These are phyloP conservation scores for Unio pictorum DNA, from an alignment of 2,888 invertebrate species.

Conservation along the genomic window DNA sequence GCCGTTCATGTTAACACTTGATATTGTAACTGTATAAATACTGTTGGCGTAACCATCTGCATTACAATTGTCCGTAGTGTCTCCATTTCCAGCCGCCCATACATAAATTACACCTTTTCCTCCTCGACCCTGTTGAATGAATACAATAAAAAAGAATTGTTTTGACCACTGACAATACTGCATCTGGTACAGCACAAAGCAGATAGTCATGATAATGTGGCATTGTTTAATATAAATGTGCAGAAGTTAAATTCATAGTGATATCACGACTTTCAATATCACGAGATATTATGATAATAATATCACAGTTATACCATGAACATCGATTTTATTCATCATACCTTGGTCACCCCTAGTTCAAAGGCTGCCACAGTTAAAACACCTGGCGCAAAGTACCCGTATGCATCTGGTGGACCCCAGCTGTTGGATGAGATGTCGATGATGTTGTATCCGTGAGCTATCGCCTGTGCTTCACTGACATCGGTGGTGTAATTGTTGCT, in stretches of 20 bases:
- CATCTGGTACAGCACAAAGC: no score
- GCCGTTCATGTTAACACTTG: conserved; percentile 1
- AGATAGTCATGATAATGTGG: no score
- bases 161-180: no score
- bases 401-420: conserved; percentile 13
- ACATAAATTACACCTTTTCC: conserved; percentile 9
- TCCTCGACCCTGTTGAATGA: conserved; percentile 4
- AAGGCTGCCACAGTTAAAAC: conserved; percentile 1
- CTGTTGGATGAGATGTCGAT: conserved; percentile 7
- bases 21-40: conserved; percentile 9
- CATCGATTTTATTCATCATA: background rate
- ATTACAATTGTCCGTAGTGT: conserved; percentile 8
- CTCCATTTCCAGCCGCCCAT: conserved; percentile 8
- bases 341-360: background rate
- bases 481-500: no score
- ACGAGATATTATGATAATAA: no score
- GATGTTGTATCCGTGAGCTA: no score
- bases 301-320: no score
- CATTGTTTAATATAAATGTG: no score
- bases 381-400: conserved; percentile 6
- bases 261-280: no score
- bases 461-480: no score
- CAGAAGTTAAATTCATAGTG: no score
- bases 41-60: conserved; percentile 11
- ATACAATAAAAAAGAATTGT: no score